Conservation (phyloP, 2,888 invertebrate species). For the Brachyptera putata region DNA sequence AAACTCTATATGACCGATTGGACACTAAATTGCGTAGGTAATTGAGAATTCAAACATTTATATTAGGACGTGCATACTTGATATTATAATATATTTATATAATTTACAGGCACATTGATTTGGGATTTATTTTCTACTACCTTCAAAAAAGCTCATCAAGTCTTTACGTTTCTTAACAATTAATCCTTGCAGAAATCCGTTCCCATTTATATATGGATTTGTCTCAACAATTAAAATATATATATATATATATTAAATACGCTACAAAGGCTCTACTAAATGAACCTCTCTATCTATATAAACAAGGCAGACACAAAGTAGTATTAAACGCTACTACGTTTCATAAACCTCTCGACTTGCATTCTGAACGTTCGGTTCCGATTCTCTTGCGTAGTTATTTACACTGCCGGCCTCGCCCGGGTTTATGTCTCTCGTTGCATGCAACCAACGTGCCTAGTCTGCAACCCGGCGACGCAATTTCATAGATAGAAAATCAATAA, state of each 20-base stretch:
- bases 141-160: conserved; percentile 20
- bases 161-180: conserved; percentile 20
- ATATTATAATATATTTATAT: conserved; percentile 23
- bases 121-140: conserved; percentile 27
- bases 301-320: not conserved
- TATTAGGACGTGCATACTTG: conserved; percentile 14
- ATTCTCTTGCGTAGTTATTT: too few relatives aligned
- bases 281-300: too few relatives aligned
- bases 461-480: too few relatives aligned
- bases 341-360: not conserved
- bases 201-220: conserved; percentile 8
- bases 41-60: not conserved
- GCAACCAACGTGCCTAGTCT: too few relatives aligned
- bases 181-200: conserved; percentile 13
- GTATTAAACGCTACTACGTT: not conserved
- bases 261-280: too few relatives aligned
- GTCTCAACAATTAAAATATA: conserved; percentile 5
- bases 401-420: too few relatives aligned
- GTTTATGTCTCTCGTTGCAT: too few relatives aligned
- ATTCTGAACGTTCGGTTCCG: too few relatives aligned
- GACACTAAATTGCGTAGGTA: not conserved
- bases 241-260: not conserved
- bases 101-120: conserved; percentile 33
- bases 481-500: not conserved
- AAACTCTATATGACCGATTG: conserved; percentile 12